Evolutionary conservation across 2,113 vertebrate genomes (phyloP), one percentile per base, ranked within the genome.

Genomic region (Emydocephalus ijimae): DNA sequence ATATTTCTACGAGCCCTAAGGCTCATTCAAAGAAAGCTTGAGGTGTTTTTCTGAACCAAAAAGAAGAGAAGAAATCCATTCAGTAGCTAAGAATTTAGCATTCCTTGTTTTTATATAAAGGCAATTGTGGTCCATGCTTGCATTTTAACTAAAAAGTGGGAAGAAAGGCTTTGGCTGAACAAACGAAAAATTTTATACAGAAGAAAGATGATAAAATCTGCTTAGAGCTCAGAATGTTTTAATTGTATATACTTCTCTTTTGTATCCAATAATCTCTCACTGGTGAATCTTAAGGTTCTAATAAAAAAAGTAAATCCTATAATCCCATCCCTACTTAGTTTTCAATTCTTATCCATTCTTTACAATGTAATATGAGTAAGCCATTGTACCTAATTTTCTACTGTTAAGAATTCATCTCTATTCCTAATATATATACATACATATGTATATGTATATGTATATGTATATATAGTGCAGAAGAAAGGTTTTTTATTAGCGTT

Each of bases 1-100:
- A 92, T 95, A 96, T 95, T 97, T 96, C 91, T 95, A 91, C 94
- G 93, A 91, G 93, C 96, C 96, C 93, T 89, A 85, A 92, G 95
- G 92, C 94, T 96, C 39, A 86, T 61, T 45, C 7, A 11, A 57
- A 54, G 20, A 94, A 94, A 94, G 87, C 55, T 92, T 96, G 95
- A 95, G 95, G 89, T 93, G 59, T 88, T 55, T 55, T 88, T 59
- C 52, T 94, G 93, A 96, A 95, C 93, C 10, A 89, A 97, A 87
- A 95, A 85, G 59, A 39, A 34, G 15, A 91, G 26, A 96, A 74
- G 90, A 93, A 45, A 95, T 96, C 94, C 94, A 97, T 94, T 95
- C 96, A 96, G 95, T 96, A 96, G 92, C 57, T 69, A 34, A 96
- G 95, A 96, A 61, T 48, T 92, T 54, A 86, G 14, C 92, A 89